phyloP scores from a whole-genome alignment of 2,113 vertebrate genomes.

The Hypanus sabinus region DNA sequence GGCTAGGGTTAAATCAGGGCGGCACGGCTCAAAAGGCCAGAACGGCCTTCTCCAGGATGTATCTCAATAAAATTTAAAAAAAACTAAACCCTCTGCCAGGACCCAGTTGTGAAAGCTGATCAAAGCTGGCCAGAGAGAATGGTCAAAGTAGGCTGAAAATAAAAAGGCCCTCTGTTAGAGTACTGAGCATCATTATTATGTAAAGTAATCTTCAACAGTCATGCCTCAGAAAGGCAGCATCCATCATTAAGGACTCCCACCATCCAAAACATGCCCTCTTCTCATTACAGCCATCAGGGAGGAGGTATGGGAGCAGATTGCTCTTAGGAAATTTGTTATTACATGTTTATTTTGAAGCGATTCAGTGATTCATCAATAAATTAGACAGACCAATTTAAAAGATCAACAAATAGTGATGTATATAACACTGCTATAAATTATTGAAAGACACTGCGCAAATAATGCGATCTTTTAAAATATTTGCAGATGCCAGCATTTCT shows the following conservation, averaged over 20 bases:
- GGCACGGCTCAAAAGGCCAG: no score
- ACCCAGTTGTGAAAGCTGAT: neutral
- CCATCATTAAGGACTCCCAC: no score
- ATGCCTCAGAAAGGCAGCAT: no score
- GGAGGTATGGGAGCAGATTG: neutral
- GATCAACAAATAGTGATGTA: neutral
- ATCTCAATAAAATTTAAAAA: no score
- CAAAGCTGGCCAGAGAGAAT: neutral
- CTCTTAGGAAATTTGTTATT: neutral
- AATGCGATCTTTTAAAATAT: slow-evolving; percentile 6
- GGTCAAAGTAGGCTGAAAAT: neutral
- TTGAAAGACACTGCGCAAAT: neutral
- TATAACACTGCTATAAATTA: neutral
- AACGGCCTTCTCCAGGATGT: no score
- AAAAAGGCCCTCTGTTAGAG: neutral
- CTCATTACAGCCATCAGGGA: no score
- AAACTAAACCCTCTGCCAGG: neutral
- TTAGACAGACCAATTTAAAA: slow-evolving; percentile 16
- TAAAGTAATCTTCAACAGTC: neutral
- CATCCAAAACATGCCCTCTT: no score
- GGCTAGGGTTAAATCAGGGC: no score
- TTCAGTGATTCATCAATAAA: slow-evolving; percentile 18
- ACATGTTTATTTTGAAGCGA: no score
- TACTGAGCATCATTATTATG: neutral
- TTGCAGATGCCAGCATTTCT: neutral